phyloP scores from a whole-genome alignment of 2,797 vertebrate genomes.

The Toxotes lorentzi region DNA sequence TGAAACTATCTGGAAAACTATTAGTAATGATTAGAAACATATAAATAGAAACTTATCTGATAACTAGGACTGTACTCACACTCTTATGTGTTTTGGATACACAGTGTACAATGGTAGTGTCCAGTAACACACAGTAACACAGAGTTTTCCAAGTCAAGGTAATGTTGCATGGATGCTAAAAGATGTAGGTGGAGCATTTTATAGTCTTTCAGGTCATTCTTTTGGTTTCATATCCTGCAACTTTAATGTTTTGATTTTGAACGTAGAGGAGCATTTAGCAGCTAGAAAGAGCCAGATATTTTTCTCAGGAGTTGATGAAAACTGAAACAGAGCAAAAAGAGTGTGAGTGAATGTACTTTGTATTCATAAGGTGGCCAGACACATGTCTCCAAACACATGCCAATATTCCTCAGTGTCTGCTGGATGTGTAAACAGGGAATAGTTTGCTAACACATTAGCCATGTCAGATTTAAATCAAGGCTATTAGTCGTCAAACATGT shows the following conservation, averaged over 20 bases:
- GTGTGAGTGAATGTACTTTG: neutral
- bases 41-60: neutral
- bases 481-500: neutral
- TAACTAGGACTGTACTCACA: neutral
- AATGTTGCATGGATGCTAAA: neutral
- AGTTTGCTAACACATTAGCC: neutral
- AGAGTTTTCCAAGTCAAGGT: neutral
- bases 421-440: neutral
- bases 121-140: neutral
- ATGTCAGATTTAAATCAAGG: neutral
- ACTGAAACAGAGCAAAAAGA: neutral
- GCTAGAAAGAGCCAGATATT: too few relatives aligned
- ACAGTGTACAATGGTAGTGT: neutral
- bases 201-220: too few relatives aligned
- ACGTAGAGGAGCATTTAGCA: too few relatives aligned
- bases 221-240: too few relatives aligned
- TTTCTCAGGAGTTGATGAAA: neutral
- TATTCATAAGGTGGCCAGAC: neutral
- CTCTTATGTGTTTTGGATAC: neutral
- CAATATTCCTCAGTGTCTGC: neutral
- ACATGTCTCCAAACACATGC: neutral
- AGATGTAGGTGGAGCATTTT: neutral
- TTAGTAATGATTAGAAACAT: neutral
- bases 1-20: too few relatives aligned
- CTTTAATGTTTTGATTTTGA: too few relatives aligned